Evolutionary conservation across 2,113 vertebrate genomes (phyloP).

Genomic region (Vidua macroura): DNA sequence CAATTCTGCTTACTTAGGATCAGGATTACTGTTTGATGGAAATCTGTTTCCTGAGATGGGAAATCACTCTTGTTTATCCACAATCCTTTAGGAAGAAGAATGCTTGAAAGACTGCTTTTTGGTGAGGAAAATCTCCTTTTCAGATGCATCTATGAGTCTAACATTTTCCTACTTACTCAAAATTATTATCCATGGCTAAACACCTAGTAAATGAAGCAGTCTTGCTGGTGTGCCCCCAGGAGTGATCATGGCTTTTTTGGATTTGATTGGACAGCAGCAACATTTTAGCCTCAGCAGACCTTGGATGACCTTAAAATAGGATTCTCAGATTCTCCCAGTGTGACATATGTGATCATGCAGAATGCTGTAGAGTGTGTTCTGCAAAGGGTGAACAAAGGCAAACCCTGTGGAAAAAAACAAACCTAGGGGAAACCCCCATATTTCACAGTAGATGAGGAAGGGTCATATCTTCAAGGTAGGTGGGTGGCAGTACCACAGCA

Average conservation of each 20-base stretch:
- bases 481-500: not conserved
- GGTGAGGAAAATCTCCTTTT: not conserved
- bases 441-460: not conserved
- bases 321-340: rapidly evolving
- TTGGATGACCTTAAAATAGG: not conserved
- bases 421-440: rapidly evolving
- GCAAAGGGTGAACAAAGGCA: not conserved
- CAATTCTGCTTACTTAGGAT: not conserved
- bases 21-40: not conserved
- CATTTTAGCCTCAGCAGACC: not conserved
- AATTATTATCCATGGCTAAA: not conserved
- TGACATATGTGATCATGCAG: rapidly evolving
- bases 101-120: not conserved
- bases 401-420: not conserved
- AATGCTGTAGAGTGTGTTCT: not conserved
- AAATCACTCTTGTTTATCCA: not conserved
- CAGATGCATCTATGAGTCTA: not conserved
- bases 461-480: not conserved
- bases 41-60: not conserved
- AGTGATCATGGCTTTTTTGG: not conserved
- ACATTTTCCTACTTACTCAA: not conserved
- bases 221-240: not conserved
- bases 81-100: rapidly evolving
- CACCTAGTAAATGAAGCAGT: not conserved
- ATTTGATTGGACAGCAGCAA: not conserved